Percentiles rank a stretch among this genome's conserved stretches.
Evolutionary conservation across 2,113 vertebrate species (phyloP).

Genomic region (Neoarius graeffei): DNA sequence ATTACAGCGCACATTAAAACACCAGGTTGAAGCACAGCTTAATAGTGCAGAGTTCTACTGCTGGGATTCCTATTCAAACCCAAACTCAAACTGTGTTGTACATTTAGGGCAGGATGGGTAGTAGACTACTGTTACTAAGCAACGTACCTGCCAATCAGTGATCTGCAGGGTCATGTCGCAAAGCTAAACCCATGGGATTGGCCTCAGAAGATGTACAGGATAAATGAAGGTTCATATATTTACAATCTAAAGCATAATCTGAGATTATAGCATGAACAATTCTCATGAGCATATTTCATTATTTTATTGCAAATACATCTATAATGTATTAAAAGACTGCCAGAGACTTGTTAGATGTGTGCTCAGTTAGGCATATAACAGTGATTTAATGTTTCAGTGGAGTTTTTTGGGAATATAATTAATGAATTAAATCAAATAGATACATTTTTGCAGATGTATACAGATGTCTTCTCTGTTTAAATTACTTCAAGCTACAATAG

Average conservation of each 20-base stretch:
- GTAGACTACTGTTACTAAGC: slow-evolving; percentile 34
- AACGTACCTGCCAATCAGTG: slow-evolving; percentile 27
- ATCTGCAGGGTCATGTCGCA: slow-evolving; percentile 14
- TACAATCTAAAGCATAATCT: background rate
- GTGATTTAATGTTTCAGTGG: background rate
- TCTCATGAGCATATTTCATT: background rate
- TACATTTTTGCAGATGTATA: background rate
- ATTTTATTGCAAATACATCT: background rate
- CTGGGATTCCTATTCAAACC: background rate
- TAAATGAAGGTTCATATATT: background rate
- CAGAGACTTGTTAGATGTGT: background rate
- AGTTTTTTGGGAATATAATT: too few species aligned
- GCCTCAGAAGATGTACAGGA: background rate
- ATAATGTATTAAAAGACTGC: background rate
- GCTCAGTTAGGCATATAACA: background rate
- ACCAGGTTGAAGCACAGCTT: background rate
- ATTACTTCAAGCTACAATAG: background rate
- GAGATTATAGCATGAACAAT: too few species aligned
- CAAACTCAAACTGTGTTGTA: background rate
- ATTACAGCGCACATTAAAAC: slow-evolving; percentile 1
- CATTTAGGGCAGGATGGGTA: background rate
- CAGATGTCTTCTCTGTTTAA: background rate
- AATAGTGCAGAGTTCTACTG: background rate
- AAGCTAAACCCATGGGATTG: background rate
- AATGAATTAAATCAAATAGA: background rate